Conservation (phyloP, 2,113 vertebrate species). For the Misgurnus anguillicaudatus region DNA sequence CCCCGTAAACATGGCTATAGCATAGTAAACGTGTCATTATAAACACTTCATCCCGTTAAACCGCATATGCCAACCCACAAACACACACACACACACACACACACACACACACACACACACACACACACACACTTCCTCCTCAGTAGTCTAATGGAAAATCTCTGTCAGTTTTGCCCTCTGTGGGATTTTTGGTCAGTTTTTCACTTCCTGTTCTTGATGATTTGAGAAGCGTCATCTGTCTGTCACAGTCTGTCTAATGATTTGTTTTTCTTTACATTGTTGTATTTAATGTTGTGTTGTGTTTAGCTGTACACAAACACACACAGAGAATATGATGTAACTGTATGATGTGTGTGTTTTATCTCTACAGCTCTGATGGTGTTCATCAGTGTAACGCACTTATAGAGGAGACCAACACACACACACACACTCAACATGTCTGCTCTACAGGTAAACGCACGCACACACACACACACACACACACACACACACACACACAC, state of each 20-base stretch:
- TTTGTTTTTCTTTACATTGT: background rate
- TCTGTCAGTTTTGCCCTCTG: constrained; percentile 16
- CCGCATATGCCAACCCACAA: too few species aligned
- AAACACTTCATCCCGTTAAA: too few species aligned
- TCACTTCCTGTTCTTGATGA: constrained; percentile 35
- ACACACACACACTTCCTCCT: background rate
- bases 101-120: background rate
- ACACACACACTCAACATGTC: constrained; percentile 46
- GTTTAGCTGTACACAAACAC: background rate
- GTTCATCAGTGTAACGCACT: constrained; percentile 36
- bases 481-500: background rate
- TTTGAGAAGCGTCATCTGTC: background rate
- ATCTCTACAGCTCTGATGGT: constrained; percentile 50
- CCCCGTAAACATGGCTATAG: too few species aligned
- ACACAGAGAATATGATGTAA: background rate
- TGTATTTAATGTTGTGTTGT: background rate
- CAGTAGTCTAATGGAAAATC: constrained; percentile 25
- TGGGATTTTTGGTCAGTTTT: constrained; percentile 15
- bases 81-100: background rate
- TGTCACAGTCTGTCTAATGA: background rate
- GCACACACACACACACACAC: constrained; percentile 1
- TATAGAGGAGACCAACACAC: constrained; percentile 21
- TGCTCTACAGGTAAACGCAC: constrained; percentile 43
- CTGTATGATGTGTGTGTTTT: constrained; percentile 22
- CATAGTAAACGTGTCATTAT: too few species aligned